These are phyloP conservation scores for Gnatocerus cornutus DNA, from an alignment of 2,888 invertebrate genomes.

Conservation along the genomic window DNA sequence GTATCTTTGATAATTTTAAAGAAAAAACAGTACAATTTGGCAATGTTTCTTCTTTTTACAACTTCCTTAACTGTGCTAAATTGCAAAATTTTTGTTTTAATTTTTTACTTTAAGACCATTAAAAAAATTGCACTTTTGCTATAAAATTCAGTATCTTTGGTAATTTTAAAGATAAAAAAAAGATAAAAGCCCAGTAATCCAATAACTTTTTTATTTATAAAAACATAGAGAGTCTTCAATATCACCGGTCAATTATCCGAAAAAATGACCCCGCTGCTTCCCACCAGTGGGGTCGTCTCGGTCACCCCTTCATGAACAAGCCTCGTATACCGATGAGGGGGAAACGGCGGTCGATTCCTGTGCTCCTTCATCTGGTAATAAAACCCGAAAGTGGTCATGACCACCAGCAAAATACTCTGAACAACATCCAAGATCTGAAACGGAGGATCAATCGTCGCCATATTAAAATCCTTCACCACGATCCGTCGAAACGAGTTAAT, in stretches of 20 bases:
- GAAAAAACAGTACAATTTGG: no score
- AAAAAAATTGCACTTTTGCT: no score
- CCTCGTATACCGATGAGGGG: conserved; percentile 68
- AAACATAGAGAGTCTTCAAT: neutral
- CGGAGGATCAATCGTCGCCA: conserved; percentile 76
- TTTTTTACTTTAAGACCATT: no score
- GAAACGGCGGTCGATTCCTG: conserved; percentile 77
- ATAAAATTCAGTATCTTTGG: no score
- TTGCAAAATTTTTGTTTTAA: no score
- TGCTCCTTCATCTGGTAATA: conserved; percentile 75
- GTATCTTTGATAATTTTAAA: no score
- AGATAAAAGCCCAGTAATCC: no score
- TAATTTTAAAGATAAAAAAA: no score
- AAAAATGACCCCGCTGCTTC: conserved; percentile 1
- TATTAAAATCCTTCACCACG: conserved; percentile 74
- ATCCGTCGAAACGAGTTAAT: conserved; percentile 80
- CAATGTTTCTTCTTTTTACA: no score
- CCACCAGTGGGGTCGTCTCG: conserved; percentile 20
- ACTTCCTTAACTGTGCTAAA: no score
- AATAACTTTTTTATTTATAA: no score
- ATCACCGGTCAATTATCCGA: conserved; percentile 17
- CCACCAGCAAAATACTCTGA: conserved; percentile 74
- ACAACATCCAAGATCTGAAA: conserved; percentile 75
- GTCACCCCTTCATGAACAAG: conserved; percentile 20
- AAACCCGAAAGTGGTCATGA: conserved; percentile 73